Percentiles rank a stretch among this genome's conserved stretches.
Conservation (phyloP, 2,888 invertebrate species). For the Stictocephala bisonia region DNA sequence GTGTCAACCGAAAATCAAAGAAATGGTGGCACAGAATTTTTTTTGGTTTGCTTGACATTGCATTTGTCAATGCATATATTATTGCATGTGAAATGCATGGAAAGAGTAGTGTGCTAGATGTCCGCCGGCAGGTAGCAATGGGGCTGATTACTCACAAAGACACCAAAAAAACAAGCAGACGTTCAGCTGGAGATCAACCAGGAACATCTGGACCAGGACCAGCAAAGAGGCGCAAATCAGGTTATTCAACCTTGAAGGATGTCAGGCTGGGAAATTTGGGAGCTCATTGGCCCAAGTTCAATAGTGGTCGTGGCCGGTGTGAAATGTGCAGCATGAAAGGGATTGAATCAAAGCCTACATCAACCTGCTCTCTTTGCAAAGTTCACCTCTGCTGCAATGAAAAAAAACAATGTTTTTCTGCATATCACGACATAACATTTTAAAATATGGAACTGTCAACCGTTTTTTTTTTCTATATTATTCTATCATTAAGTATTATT, state of each 20-base stretch:
- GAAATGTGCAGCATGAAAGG: background rate
- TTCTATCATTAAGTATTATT: background rate
- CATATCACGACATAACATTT: background rate
- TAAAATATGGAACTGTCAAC: too few species aligned
- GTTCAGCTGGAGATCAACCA: background rate
- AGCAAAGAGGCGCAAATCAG: background rate
- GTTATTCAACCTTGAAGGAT: background rate
- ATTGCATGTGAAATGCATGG: slow-evolving; percentile 27
- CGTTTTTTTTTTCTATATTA: too few species aligned
- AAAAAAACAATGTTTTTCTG: background rate
- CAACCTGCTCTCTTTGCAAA: background rate
- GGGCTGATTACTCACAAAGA: background rate
- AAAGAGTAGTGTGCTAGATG: slow-evolving; percentile 11
- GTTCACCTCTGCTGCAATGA: too few species aligned
- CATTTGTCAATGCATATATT: slow-evolving; percentile 56
- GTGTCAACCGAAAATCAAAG: slow-evolving; percentile 57
- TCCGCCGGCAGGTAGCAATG: background rate
- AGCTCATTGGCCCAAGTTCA: background rate
- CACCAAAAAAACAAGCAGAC: background rate
- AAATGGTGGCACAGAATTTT: slow-evolving; percentile 62
- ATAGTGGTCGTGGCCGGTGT: background rate
- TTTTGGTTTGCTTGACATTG: slow-evolving; percentile 59
- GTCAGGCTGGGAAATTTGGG: slow-evolving; percentile 5
- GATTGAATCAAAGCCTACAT: slow-evolving; percentile 15
- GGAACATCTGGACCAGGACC: slow-evolving; percentile 6